A percentile compares a stretch with the other conserved stretches of the same genome.
Evolutionary conservation across 2,888 invertebrate genomes (phyloP).

Genomic region (Willowsia nigromaculata): DNA sequence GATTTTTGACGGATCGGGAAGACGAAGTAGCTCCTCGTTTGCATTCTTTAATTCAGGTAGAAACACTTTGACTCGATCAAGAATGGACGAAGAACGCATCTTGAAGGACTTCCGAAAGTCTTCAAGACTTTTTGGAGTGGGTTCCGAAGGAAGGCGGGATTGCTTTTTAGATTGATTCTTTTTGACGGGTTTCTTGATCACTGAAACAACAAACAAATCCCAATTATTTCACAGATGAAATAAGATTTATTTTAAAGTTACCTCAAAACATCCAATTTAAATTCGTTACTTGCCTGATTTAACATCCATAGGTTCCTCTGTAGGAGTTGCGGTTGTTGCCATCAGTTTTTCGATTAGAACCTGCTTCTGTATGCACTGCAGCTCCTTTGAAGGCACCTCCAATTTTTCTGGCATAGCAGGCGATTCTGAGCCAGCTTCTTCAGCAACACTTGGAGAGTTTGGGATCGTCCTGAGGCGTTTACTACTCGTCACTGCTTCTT

Average conservation of each 20-base stretch:
- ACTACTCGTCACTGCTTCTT: conserved; percentile 4
- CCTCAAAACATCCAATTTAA: no score
- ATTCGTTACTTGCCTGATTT: not conserved
- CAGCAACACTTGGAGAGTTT: not conserved
- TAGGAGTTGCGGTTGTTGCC: not conserved
- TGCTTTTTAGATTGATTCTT: not conserved
- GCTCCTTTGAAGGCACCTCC: conserved; percentile 56
- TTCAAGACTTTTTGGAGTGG: not conserved
- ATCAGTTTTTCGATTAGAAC: conserved; percentile 58
- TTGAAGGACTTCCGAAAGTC: conserved; percentile 51
- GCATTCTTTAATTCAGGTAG: conserved; percentile 54
- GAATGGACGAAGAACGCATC: conserved; percentile 25
- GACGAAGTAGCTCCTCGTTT: conserved; percentile 32
- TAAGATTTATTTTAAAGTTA: no score
- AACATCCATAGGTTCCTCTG: conserved; percentile 6
- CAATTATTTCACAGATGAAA: no score
- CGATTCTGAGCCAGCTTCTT: not conserved
- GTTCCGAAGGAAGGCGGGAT: not conserved
- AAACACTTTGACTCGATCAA: conserved; percentile 51
- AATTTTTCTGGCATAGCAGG: conserved; percentile 35
- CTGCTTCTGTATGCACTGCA: conserved; percentile 53
- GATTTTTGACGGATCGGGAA: conserved; percentile 55
- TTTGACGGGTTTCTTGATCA: not conserved
- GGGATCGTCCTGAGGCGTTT: not conserved
- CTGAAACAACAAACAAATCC: no score